Percentiles rank a stretch among this genome's conserved stretches.
Evolutionary conservation across 2,113 vertebrate species (phyloP).

Genomic region (Lepus americanus): DNA sequence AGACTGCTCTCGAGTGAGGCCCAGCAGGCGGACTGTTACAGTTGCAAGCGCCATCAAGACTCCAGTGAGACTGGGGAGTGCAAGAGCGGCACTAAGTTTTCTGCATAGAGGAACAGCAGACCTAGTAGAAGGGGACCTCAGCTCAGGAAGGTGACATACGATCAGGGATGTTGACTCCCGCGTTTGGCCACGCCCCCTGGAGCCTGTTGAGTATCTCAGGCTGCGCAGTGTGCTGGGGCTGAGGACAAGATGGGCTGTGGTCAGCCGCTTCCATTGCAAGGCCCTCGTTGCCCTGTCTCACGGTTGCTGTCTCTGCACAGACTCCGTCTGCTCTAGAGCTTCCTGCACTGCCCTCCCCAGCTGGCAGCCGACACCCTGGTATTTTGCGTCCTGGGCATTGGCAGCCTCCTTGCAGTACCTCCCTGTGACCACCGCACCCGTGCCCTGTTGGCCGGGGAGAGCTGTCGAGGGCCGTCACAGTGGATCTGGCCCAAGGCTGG

Average conservation of each 20-base stretch:
- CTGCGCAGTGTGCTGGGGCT: neutral
- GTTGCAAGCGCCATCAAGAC: neutral
- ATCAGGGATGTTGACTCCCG: neutral
- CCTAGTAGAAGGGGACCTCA: neutral
- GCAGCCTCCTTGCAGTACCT: neutral
- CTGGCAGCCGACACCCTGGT: neutral
- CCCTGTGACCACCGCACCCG: neutral
- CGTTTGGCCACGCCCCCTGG: neutral
- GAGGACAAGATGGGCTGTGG: too few species aligned
- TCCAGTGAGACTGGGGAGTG: neutral
- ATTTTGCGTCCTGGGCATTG: neutral
- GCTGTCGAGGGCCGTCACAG: neutral
- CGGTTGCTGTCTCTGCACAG: neutral
- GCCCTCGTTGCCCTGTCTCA: neutral
- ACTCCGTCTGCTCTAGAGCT: neutral
- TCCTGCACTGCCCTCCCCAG: accelerated
- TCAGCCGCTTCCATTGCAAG: neutral
- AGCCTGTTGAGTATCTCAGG: neutral
- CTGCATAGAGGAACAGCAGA: neutral
- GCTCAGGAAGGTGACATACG: too few species aligned
- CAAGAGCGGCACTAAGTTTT: neutral
- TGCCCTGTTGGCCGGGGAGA: neutral
- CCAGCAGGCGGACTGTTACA: accelerated
- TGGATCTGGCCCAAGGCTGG: neutral
- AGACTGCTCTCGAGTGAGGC: neutral